Evolutionary conservation across 2,888 invertebrate species (phyloP).

Genomic region (Latrodectus hesperus): DNA sequence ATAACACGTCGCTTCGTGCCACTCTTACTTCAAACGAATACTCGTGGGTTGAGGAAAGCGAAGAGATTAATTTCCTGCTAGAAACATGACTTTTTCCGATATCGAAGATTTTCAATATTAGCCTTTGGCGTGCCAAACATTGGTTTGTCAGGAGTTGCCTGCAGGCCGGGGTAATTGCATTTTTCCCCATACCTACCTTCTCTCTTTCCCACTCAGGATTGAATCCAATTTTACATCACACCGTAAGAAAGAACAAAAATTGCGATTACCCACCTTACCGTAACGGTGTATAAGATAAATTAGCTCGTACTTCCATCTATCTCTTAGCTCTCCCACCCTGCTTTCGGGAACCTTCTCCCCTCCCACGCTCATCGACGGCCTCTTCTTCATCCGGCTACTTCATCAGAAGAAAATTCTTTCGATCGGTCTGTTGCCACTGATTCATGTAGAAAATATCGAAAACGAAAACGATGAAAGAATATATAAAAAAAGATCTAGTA

Average conservation of each 20-base stretch:
- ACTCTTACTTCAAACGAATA: conserved; percentile 19
- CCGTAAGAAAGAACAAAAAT: conserved; percentile 43
- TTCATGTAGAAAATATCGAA: conserved; percentile 57
- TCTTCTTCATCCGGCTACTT: conserved; percentile 39
- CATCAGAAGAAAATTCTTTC: conserved; percentile 64
- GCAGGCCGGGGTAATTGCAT: conserved; percentile 45
- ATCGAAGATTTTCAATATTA: conserved; percentile 68
- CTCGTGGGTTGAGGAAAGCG: background rate
- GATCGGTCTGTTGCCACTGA: conserved; percentile 59
- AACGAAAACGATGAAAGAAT: conserved; percentile 14
- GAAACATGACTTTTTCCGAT: conserved; percentile 68
- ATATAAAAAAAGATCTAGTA: conserved; percentile 17
- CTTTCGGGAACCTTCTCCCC: background rate
- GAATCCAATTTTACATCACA: conserved; percentile 68
- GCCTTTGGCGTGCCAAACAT: conserved; percentile 67
- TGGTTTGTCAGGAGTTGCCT: conserved; percentile 59
- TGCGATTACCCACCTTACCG: conserved; percentile 61
- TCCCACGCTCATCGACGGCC: background rate
- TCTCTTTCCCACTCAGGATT: conserved; percentile 14
- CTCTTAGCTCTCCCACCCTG: conserved; percentile 34
- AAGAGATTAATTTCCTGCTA: conserved; percentile 63
- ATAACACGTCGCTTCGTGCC: conserved; percentile 22
- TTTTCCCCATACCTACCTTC: conserved; percentile 26
- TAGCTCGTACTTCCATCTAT: conserved; percentile 58
- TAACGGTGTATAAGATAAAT: conserved; percentile 67